Base-by-base conservation (phyloP, 1,140 invertebrate species). In the Dendrolimus kikuchii region DNA sequence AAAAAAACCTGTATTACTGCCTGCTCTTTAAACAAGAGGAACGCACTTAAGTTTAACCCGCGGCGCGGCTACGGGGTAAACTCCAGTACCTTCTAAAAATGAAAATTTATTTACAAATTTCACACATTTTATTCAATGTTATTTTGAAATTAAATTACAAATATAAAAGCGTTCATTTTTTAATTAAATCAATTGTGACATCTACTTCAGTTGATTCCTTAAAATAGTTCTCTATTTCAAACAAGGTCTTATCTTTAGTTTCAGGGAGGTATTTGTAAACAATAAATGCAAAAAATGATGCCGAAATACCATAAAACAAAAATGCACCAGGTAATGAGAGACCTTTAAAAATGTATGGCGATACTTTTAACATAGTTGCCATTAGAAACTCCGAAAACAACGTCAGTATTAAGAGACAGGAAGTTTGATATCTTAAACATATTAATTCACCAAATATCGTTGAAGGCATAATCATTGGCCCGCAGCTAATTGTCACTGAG, bases 231-330 rank as follows among this genome's bases (percentile, higher is more conserved):
- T 69, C 60, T 41, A 65, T 66, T 58, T 66, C 49, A 10, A 59
- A 51, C 7, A 68, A 45, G 5, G 68, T 71, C 48, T 65, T 71
- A 39, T 68, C 65, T 50, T 70, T 70, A 7, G 68, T 70, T 53
- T 70, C 68, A 9, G 68, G 68, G 7, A 70, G 51, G 53, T 57
- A 63, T 49, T 55, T 61, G 40, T 68, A 68, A 36, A 65, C 47
- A 39, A 66, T 48, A 23, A 60, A 45, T n/a, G 55, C 53, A 48
- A 64, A 68, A n/a, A 63, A 37, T 7, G 51, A 51, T 7, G 60
- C 57, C 4, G 59, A 43, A 8, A 59, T 53, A 5, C 56, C 65
- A 40, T 63, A 71, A 41, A 65, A 57, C n/a, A 71, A 49, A 46
- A 71, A 71, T 4, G 58, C 51, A 0, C 68, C 68, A 5, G 60